These are phyloP conservation scores for Catharus ustulatus DNA, from an alignment of 2,797 vertebrate genomes.

Conservation along the genomic window DNA sequence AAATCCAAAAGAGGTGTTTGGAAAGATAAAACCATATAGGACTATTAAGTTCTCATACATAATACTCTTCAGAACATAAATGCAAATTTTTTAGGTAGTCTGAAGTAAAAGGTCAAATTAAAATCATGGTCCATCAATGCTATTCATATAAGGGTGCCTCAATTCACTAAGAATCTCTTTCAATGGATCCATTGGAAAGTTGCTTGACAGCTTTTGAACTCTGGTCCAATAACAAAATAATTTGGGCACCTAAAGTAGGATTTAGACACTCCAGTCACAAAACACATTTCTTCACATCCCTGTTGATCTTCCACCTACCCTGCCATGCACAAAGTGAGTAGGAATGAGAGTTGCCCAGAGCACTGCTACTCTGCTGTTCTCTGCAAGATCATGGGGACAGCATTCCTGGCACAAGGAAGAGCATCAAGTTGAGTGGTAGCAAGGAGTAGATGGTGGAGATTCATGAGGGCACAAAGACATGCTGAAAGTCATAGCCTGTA, in stretches of 20 bases:
- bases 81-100: neutral
- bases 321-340: neutral
- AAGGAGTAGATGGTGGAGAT: neutral
- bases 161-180: neutral
- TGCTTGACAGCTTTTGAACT: neutral
- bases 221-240: neutral
- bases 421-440: neutral
- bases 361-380: neutral
- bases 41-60: neutral
- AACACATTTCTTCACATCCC: neutral
- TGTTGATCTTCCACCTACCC: neutral
- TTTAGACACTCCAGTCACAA: neutral
- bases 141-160: neutral
- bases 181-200: neutral
- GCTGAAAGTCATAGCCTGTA: neutral
- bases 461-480: neutral
- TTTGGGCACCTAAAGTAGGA: neutral
- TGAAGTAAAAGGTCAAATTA: neutral
- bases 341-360: neutral
- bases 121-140: neutral
- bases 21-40: neutral
- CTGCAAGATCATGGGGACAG: neutral
- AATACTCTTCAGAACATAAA: neutral
- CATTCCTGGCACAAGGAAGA: fast-evolving
- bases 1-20: neutral